These are phyloP conservation scores for roundworm (Caenorhabditis elegans) DNA, from an alignment of 1,140 invertebrate genomes.

Conservation along the genomic window WBcel235 BX284606.5:15241501-15242000, in stretches of 20 bases:
- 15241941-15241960: constrained; percentile 40
- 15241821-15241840: constrained; percentile 12
- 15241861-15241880: background rate
- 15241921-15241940: constrained; percentile 38
- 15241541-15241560: too few relatives aligned
- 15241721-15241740: constrained; percentile 10
- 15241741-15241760: constrained; percentile 34
- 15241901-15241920: constrained; percentile 46
- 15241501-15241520: too few relatives aligned
- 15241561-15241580: too few relatives aligned
- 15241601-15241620: too few relatives aligned
- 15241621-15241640: too few relatives aligned
- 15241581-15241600: too few relatives aligned
- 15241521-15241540: too few relatives aligned
- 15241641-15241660: too few relatives aligned
- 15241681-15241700: constrained; percentile 21
- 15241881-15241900: constrained; percentile 33
- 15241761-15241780: constrained; percentile 25
- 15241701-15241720: background rate
- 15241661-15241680: constrained; percentile 1
- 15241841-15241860: background rate
- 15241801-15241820: background rate
- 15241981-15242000: constrained; percentile 48
- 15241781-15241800: background rate
- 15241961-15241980: constrained; percentile 40